Conservation (phyloP, 2,888 invertebrate species). For the Tuta absoluta region DNA sequence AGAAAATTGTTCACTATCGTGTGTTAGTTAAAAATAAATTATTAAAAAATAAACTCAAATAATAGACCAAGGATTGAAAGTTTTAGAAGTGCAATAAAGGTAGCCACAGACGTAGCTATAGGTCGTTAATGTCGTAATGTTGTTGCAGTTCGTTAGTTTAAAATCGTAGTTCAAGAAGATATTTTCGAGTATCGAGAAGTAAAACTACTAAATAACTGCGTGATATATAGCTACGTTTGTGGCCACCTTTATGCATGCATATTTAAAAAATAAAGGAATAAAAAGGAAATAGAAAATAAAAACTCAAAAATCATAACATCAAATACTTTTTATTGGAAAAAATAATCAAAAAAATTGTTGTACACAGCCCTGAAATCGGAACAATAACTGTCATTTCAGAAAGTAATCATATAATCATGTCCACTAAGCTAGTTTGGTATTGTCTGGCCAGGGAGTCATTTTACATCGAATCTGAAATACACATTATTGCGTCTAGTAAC, state of each 20-base stretch:
- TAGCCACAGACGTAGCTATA: no score
- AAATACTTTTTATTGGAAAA: constrained; percentile 1
- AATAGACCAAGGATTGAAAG: no score
- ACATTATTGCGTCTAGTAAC: not conserved
- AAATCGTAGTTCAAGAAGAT: no score
- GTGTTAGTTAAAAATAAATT: no score
- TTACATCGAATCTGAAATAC: constrained; percentile 6
- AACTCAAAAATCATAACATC: constrained; percentile 6
- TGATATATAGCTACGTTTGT: no score
- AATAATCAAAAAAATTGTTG: constrained; percentile 2
- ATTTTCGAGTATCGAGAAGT: no score
- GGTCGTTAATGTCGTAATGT: no score
- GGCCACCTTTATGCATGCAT: not conserved
- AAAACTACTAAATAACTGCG: no score
- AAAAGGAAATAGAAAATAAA: not conserved
- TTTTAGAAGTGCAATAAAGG: no score
- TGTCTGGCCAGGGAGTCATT: constrained; percentile 10
- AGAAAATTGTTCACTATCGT: no score
- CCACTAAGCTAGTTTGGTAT: not conserved
- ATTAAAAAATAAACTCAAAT: no score
- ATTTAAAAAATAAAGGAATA: not conserved
- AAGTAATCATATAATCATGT: constrained; percentile 4
- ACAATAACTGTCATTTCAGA: not conserved
- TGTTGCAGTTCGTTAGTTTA: no score
- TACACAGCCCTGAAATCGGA: constrained; percentile 15